Percentiles rank a stretch among this genome's conserved stretches.
Evolutionary conservation across 2,113 vertebrate species (phyloP).

Genomic region (Alexandromys fortis): DNA sequence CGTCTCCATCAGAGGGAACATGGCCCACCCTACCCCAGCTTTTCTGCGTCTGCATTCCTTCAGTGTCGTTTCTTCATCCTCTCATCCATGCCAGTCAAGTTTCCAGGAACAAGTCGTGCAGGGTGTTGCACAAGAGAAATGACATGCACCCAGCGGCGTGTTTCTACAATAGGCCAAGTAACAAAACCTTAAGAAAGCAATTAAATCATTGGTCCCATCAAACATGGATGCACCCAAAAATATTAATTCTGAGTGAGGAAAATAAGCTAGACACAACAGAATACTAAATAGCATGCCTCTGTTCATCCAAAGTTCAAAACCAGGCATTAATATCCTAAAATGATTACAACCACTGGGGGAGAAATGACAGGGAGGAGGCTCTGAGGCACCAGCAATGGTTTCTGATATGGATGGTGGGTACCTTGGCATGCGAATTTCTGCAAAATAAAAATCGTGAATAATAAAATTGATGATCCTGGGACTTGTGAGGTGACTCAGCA

Average conservation of each 20-base stretch:
- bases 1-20: background rate
- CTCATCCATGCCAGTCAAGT: background rate
- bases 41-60: background rate
- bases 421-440: background rate
- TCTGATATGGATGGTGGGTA: background rate
- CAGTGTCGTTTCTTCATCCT: background rate
- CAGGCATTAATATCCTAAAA: background rate
- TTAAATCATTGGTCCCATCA: background rate
- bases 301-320: background rate
- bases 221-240: constrained; percentile 1
- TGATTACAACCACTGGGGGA: background rate
- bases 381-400: background rate
- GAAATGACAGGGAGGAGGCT: background rate
- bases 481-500: background rate
- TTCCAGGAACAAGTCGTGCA: background rate
- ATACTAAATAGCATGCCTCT: background rate
- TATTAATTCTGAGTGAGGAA: background rate
- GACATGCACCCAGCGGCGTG: background rate
- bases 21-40: background rate
- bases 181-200: background rate
- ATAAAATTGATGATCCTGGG: background rate
- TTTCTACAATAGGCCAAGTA: background rate
- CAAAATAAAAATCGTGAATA: background rate
- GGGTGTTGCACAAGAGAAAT: background rate
- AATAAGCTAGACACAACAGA: constrained; percentile 20